Evolutionary conservation across 2,797 vertebrate species (phyloP), one percentile per base, ranked within the genome.

Genomic region (Chiroxiphia lanceolata): DNA sequence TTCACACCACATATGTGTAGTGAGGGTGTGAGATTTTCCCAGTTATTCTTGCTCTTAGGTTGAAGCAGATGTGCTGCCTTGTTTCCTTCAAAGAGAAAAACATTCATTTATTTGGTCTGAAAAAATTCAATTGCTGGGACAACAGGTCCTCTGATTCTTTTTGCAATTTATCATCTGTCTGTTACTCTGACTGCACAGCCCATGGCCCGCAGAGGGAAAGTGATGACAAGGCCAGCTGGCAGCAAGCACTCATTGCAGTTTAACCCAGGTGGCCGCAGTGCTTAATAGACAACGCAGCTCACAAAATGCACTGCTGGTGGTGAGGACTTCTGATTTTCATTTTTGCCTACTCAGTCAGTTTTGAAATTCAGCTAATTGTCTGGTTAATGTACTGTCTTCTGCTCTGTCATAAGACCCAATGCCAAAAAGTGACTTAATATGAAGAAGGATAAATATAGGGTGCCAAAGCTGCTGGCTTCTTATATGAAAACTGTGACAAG

Each of bases 141-240:
- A 96, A 94, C 91, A 96, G 94, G 94, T 95, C 91, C 47, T 95
- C 63, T 93, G 85, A 77, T 96, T 95, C 77, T 87, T 84, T 71
- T 53, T 77, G 83, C 92, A 94, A 91, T 95, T 87, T 82, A 89
- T 91, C 93, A 95, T 89, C 87, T 53, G 56, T 60, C 75, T 82
- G 67, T 70, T 95, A 45, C 85, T 87, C 57, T 0, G 44, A 36
- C 90, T 90, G 64, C 89, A 57, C 2, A 3, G 89, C 76, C 42
- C 11, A 1, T 50, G 40, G 94, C 48, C 79, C 13, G 0, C 67
- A 59, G 75, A 93, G 63, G 70, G 94, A 89, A 94, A 60, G 95
- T 76, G 95, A 88, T 95, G 95, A 96, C 95, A 96, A 91, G 95
- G 89, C 93, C 96, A 96, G 92, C 94, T 97, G 93, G 92, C 93